Evolutionary conservation across 2,888 invertebrate species (phyloP).

Genomic region (Megaustenia siamemsis): DNA sequence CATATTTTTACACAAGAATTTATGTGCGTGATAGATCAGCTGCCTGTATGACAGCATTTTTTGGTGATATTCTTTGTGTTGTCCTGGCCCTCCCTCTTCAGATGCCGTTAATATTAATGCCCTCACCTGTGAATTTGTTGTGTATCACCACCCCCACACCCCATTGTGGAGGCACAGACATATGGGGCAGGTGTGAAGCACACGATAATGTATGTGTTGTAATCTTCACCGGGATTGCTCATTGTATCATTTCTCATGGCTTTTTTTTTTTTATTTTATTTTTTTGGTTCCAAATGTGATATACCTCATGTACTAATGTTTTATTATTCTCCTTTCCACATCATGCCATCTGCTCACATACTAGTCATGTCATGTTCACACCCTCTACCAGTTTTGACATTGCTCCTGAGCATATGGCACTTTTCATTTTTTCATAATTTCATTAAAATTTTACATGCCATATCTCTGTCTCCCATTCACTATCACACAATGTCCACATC

Average conservation of each 20-base stretch:
- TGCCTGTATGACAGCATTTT: background rate
- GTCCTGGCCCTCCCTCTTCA: background rate
- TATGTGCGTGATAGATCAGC: background rate
- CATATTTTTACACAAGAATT: background rate
- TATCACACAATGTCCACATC: too few species aligned
- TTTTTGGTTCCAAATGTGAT: constrained; percentile 43
- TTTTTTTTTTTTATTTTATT: too few species aligned
- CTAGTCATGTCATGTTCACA: background rate
- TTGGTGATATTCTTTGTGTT: constrained; percentile 5
- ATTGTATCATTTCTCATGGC: constrained; percentile 21
- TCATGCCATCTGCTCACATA: background rate
- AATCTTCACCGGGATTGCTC: background rate
- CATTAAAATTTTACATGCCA: background rate
- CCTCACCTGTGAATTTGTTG: too few species aligned
- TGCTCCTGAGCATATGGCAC: too few species aligned
- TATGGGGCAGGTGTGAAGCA: too few species aligned
- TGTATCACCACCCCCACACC: too few species aligned
- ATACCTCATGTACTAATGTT: constrained; percentile 27
- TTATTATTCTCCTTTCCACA: background rate
- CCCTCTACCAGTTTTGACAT: background rate
- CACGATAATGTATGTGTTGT: too few species aligned
- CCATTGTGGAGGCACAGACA: too few species aligned
- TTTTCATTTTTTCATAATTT: too few species aligned
- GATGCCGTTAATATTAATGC: too few species aligned
- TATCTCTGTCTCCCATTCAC: background rate